Percentiles rank a stretch among this genome's conserved stretches.
Evolutionary conservation across 1,140 invertebrate genomes (phyloP).

Genomic region (Aphis gossypii): DNA sequence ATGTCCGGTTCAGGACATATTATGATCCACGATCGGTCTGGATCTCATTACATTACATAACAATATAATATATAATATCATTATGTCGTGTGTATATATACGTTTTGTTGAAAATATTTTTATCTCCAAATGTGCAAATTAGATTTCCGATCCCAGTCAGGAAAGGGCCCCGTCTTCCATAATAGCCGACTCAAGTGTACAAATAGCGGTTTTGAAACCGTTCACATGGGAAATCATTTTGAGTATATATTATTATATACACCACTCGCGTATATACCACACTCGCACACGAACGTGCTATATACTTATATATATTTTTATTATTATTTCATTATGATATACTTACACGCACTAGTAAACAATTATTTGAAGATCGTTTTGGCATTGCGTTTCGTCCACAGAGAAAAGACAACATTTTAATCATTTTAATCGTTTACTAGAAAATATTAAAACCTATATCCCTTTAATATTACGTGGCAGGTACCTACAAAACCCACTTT

Average conservation of each 20-base stretch:
- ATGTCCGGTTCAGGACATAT: background rate
- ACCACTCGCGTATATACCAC: background rate
- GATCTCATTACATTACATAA: slow-evolving; percentile 26
- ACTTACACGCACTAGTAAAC: background rate
- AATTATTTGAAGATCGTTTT: background rate
- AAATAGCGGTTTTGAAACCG: background rate
- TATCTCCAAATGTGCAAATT: slow-evolving; percentile 2
- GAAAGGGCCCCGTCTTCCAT: background rate
- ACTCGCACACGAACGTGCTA: no score
- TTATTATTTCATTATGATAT: background rate
- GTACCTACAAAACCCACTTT: background rate
- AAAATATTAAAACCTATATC: background rate
- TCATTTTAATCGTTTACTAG: background rate
- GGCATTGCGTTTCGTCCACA: background rate
- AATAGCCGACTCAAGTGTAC: background rate
- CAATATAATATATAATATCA: background rate
- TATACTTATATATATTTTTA: background rate
- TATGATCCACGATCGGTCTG: background rate
- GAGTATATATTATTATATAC: slow-evolving; percentile 29
- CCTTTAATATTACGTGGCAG: background rate
- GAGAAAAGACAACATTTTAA: background rate
- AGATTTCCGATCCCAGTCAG: slow-evolving; percentile 18
- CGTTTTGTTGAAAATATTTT: background rate
- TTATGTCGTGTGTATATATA: background rate
- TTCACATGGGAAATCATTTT: slow-evolving; percentile 50